Evolutionary conservation across 2,113 vertebrate genomes (phyloP), one percentile per base, ranked within the genome.

Genomic region (Coptodon bakossiorum): DNA sequence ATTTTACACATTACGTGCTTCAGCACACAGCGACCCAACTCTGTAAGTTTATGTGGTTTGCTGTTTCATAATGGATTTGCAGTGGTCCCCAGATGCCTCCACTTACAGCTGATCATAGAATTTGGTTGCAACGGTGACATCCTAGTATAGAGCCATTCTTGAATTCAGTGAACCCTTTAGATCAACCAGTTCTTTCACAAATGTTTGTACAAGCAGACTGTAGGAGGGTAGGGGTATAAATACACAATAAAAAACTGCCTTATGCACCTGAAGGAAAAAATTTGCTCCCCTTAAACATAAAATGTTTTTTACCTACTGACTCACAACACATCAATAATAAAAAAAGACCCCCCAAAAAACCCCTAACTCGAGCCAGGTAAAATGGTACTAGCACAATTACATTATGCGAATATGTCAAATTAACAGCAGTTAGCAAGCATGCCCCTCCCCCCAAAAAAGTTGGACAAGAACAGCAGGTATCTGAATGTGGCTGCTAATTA

Each of bases 401-500:
- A 27, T 40, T 45, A 86, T 79, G 19, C 3, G 5, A 19, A 7
- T 9, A 9, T 2, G 3, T 43, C 34, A 56, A 81, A 85, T 90
- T 16, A 87, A 63, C 10, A 19, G 76, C 61, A 14, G 76, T 63
- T 54, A 84, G 3, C 27, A n/a, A 45, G 13, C 19, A 53, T 40
- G 81, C 11, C 43, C 43, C 43, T 48, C 6, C 40, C 50, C 17
- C 27, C 5, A 2, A 78, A 56, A 31, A 29, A 8, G 79, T 86
- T 56, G 90, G 90, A 87, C 88, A 90, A 79, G 78, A 68, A 80
- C 80, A 71, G 83, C 89, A 83, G 80, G 81, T 27, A 83, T 83
- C 31, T 80, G n/a, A 88, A 90, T 66, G 27, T 17, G 71, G 24
- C 81, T 89, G 86, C 81, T 91, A 91, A 93, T 93, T 92, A 94